Evolutionary conservation across 2,888 invertebrate species (phyloP).

Genomic region (Cataglyphis altisquamis): DNA sequence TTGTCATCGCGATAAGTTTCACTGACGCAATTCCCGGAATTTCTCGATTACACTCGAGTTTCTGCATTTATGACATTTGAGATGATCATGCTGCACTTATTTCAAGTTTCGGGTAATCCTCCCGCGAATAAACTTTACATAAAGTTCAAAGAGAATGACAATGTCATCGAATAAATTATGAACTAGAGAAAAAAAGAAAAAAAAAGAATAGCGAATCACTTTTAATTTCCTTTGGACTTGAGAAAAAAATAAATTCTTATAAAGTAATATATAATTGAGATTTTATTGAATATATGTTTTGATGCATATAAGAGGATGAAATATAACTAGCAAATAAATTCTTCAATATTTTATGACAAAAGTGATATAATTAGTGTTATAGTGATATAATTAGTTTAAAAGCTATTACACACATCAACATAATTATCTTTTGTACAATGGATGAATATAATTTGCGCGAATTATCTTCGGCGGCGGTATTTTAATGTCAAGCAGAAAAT

Average conservation of each 20-base stretch:
- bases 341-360: neutral
- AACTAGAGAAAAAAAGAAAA: neutral
- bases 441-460: neutral
- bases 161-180: slow-evolving; percentile 2
- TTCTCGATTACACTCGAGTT: slow-evolving; percentile 49
- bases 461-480: neutral
- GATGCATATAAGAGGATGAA: neutral
- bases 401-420: neutral
- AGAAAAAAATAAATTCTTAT: neutral
- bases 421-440: slow-evolving; percentile 23
- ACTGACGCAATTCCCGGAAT: slow-evolving; percentile 32
- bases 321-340: neutral
- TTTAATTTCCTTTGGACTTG: neutral
- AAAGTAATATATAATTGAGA: neutral
- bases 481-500: slow-evolving; percentile 1
- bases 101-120: slow-evolving; percentile 19
- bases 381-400: slow-evolving; percentile 38
- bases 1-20: slow-evolving; percentile 8
- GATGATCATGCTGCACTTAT: slow-evolving; percentile 12
- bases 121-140: slow-evolving; percentile 5
- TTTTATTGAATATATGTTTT: neutral
- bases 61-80: slow-evolving; percentile 38
- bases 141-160: neutral
- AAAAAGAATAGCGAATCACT: neutral
- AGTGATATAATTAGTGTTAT: slow-evolving; percentile 26